Conservation (phyloP, 2,888 invertebrate species). For the Drosophila multiciliata region DNA sequence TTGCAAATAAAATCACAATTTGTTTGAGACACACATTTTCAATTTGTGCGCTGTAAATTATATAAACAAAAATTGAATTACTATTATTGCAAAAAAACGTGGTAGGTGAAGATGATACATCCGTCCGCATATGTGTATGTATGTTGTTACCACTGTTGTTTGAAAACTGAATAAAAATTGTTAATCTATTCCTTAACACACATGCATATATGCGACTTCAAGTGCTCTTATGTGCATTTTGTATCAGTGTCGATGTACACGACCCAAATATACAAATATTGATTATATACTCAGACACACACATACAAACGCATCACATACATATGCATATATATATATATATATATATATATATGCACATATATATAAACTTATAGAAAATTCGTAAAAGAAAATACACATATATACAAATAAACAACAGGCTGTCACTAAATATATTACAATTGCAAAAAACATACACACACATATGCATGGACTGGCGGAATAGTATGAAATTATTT, state of each 20-base stretch:
- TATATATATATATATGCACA: too few species aligned
- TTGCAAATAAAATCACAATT: conserved; percentile 82
- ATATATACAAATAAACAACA: too few species aligned
- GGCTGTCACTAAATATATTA: too few species aligned
- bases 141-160: background rate
- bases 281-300: conserved; percentile 7
- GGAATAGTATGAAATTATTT: too few species aligned
- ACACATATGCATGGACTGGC: too few species aligned
- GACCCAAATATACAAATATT: conserved; percentile 13
- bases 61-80: conserved; percentile 71
- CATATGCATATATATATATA: too few species aligned
- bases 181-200: background rate
- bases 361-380: too few species aligned
- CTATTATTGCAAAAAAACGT: conserved; percentile 61
- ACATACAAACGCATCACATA: background rate
- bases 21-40: conserved; percentile 72
- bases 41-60: conserved; percentile 80
- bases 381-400: too few species aligned
- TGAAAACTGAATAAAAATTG: background rate
- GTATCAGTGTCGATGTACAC: conserved; percentile 4
- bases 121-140: conserved; percentile 1
- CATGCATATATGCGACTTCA: background rate
- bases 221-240: background rate
- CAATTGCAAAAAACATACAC: too few species aligned
- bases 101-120: conserved; percentile 30